These are phyloP conservation scores for Ptychodera flava DNA, from an alignment of 35 echinoderm and acorn worm genomes.

Conservation along the genomic window DNA sequence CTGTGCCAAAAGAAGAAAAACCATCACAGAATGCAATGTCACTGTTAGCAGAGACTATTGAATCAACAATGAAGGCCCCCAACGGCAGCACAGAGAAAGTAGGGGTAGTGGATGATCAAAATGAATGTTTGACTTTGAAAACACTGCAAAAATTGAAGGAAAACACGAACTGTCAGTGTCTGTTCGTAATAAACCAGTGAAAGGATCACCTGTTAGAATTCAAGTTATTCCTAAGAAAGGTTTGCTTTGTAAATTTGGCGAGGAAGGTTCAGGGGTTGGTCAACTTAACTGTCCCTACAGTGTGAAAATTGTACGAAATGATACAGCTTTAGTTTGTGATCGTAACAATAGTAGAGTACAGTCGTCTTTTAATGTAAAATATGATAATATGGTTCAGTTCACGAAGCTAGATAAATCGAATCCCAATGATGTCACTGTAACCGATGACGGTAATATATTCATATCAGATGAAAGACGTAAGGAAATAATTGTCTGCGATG, in stretches of 20 bases:
- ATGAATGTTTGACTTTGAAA: too few species aligned
- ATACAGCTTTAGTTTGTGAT: neutral
- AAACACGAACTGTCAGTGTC: too few species aligned
- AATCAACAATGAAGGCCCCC: too few species aligned
- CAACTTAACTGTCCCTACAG: slow-evolving; percentile 68
- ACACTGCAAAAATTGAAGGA: too few species aligned
- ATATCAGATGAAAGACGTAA: neutral
- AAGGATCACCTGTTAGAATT: neutral
- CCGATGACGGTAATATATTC: neutral
- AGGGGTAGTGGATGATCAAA: too few species aligned
- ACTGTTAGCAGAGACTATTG: too few species aligned
- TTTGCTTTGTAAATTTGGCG: slow-evolving; percentile 77
- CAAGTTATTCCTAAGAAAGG: neutral
- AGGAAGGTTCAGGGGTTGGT: slow-evolving; percentile 72
- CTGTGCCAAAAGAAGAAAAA: too few species aligned
- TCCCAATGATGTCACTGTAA: neutral
- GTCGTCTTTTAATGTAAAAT: neutral
- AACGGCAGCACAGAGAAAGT: too few species aligned
- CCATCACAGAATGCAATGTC: too few species aligned
- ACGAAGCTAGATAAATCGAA: neutral
- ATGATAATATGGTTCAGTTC: neutral
- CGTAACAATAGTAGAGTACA: neutral
- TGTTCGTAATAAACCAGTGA: too few species aligned
- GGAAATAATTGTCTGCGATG: neutral
- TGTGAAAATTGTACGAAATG: neutral